Conservation (phyloP, 1,140 invertebrate species). For the Bathynomus jamesi region DNA sequence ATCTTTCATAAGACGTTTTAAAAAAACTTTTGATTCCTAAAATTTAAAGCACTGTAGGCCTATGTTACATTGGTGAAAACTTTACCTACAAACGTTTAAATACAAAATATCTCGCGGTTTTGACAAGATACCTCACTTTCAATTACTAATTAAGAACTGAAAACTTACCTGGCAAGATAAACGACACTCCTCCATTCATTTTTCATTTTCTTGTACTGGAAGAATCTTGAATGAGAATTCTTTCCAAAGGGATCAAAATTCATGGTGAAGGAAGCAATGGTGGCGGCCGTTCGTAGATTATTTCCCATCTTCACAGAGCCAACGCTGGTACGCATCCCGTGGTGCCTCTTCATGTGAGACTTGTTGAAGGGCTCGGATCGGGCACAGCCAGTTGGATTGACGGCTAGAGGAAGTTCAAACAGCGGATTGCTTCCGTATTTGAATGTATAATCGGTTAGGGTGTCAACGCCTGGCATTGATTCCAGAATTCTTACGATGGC, state of each 20-base stretch:
- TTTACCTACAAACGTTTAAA: too few relatives aligned
- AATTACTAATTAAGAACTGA: slow-evolving; percentile 5
- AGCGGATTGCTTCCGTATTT: slow-evolving; percentile 91
- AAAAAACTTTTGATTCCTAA: too few relatives aligned
- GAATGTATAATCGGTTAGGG: slow-evolving; percentile 88
- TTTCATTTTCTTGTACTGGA: slow-evolving; percentile 98
- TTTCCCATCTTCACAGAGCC: slow-evolving; percentile 22
- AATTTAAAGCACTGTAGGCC: too few relatives aligned
- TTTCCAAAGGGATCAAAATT: slow-evolving; percentile 71
- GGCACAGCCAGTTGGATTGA: slow-evolving; percentile 93
- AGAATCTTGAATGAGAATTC: slow-evolving; percentile 95
- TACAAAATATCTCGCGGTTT: too few relatives aligned
- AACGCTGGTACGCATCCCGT: slow-evolving; percentile 58
- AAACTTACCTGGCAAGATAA: slow-evolving; percentile 74
- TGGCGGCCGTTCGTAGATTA: slow-evolving; percentile 30
- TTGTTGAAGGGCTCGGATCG: slow-evolving; percentile 78
- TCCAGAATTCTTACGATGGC: slow-evolving; percentile 55
- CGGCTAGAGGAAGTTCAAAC: slow-evolving; percentile 87
- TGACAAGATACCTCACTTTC: too few relatives aligned
- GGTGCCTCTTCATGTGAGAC: slow-evolving; percentile 67
- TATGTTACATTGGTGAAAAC: too few relatives aligned
- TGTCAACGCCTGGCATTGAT: slow-evolving; percentile 75
- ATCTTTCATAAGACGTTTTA: too few relatives aligned
- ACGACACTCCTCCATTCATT: slow-evolving; percentile 97
- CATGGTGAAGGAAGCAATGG: slow-evolving; percentile 32